Evolutionary conservation across 2,113 vertebrate genomes (phyloP), one percentile per base, ranked within the genome.

Genomic region (Centropristis striata): DNA sequence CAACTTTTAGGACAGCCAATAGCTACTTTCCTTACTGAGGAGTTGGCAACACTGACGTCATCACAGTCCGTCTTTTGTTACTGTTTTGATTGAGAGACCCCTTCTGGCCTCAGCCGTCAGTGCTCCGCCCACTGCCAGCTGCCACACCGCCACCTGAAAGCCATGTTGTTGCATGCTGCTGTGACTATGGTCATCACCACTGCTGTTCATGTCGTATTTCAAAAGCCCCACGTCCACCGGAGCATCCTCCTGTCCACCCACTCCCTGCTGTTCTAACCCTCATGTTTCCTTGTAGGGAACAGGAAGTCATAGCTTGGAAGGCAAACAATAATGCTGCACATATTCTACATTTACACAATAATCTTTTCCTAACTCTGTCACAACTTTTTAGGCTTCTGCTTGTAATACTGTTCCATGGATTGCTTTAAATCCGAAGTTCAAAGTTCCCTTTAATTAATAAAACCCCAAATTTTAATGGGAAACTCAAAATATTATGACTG

Each of bases 321-420:
- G n/a, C n/a, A n/a, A n/a, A n/a, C 16, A 8, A 3, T 47, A 14
- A 39, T 23, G 8, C 32, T 39, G 47, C 12, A 8, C 9, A 41
- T 39, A 39, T 39, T 68, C 36, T 20, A 53, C 49, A 54, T 18
- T 51, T 32, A 67, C 65, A 47, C 42, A 64, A 11, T 32, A 27
- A 39, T 5, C 10, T 8, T 27, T 54, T 16, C 18, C 28, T 10
- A 20, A 27, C 21, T 55, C 1, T 37, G 16, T 47, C 44, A 4
- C 49, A 74, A 18, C 36, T 39, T 20, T 73, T 42, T 28, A 15
- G 23, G 16, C 12, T 53, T 53, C 16, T 15, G 25, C 36, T 41
- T 75, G 25, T 54, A 23, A 13, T 58, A 28, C 12, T 21, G 23
- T 36, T 39, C 51, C 32, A 20, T 47, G 14, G 5, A 57, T 57